phyloP scores from a whole-genome alignment of 2,888 invertebrate species.

The Drosophila kambysellisi region DNA sequence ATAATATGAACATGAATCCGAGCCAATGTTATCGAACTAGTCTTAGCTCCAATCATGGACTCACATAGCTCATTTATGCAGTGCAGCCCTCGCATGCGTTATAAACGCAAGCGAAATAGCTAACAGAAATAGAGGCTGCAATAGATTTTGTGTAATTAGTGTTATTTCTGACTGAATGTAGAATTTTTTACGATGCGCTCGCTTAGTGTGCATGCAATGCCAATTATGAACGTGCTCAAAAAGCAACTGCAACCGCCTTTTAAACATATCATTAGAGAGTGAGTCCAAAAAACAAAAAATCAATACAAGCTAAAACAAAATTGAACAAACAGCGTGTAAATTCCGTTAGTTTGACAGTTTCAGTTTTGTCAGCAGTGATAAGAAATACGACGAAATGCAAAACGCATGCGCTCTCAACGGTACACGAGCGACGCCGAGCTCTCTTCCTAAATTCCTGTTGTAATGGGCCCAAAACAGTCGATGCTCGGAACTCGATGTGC shows the following conservation, averaged over 20 bases:
- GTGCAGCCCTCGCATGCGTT: constrained; percentile 55
- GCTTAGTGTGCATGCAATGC: background rate
- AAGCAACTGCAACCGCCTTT: background rate
- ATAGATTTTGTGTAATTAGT: constrained; percentile 20
- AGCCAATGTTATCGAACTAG: background rate
- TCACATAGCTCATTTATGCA: background rate
- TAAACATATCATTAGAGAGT: constrained; percentile 19
- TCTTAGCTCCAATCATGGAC: background rate
- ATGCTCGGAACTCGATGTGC: constrained; percentile 73
- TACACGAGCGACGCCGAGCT: constrained; percentile 14
- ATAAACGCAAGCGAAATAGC: constrained; percentile 37
- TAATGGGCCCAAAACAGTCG: constrained; percentile 60
- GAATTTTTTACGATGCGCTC: background rate
- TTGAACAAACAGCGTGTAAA: constrained; percentile 65
- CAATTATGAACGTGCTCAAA: background rate
- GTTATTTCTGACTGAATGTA: constrained; percentile 45
- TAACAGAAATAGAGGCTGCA: constrained; percentile 1
- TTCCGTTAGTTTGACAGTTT: constrained; percentile 75
- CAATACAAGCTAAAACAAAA: constrained; percentile 53
- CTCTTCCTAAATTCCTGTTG: constrained; percentile 41
- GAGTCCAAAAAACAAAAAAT: constrained; percentile 61
- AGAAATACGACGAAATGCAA: constrained; percentile 43
- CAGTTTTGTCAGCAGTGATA: constrained; percentile 61
- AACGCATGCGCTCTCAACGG: constrained; percentile 60
- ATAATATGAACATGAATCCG: background rate